Conservation (phyloP, 1,140 invertebrate genomes). For the Rhopalosiphum padi region DNA sequence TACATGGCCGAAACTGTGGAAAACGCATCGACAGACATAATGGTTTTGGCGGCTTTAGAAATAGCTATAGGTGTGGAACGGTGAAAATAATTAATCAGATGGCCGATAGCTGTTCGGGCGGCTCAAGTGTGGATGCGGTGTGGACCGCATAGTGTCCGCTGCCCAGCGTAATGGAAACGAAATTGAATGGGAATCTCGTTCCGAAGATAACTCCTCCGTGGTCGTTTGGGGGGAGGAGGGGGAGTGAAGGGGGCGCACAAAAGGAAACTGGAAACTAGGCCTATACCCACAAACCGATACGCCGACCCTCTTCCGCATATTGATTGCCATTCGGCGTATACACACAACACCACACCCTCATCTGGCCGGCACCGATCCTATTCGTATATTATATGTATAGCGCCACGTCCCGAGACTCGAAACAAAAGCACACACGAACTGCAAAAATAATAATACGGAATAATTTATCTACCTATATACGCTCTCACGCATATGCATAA, state of each 20-base stretch:
- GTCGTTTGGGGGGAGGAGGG: neutral
- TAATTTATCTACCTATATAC: neutral
- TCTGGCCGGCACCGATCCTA: too few relatives aligned
- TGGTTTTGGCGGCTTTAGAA: neutral
- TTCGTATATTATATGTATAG: neutral
- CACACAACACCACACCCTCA: neutral
- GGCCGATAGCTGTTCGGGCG: neutral
- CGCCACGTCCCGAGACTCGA: neutral
- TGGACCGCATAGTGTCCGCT: neutral
- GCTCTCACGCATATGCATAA: neutral
- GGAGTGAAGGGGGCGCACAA: neutral
- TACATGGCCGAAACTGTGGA: neutral
- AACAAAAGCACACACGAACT: conserved; percentile 38
- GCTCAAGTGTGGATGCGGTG: neutral
- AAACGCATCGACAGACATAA: neutral
- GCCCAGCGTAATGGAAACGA: conserved; percentile 22
- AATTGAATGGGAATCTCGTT: conserved; percentile 52
- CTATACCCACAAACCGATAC: neutral
- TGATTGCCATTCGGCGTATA: conserved; percentile 31
- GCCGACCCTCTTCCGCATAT: conserved; percentile 28
- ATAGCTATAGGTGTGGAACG: neutral
- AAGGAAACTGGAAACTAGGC: conserved; percentile 49
- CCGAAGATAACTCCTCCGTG: conserved; percentile 40
- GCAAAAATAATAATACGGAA: conserved; percentile 40
- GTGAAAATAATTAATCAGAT: conserved; percentile 53